A percentile compares a stretch with the other conserved stretches of the same genome.
phyloP scores from a whole-genome alignment of 2,113 vertebrate species.

The Laticauda colubrina region DNA sequence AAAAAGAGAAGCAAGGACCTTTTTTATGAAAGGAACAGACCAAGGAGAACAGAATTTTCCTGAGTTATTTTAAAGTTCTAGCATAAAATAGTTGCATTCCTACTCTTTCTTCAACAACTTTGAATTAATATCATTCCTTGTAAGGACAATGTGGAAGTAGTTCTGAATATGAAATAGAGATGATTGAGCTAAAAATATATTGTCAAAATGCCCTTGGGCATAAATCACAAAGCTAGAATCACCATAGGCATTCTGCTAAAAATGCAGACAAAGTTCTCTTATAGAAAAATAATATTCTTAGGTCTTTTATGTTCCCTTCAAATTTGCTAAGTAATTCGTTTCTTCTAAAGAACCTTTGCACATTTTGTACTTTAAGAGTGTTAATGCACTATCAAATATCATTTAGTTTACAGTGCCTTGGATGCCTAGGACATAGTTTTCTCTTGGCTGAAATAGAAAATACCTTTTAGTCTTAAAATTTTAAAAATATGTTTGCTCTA shows the following conservation, averaged over 20 bases:
- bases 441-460: background rate
- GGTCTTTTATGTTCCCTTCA: conserved; percentile 23
- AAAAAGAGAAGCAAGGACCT: background rate
- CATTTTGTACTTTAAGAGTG: conserved; percentile 16
- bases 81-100: background rate
- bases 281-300: conserved; percentile 12
- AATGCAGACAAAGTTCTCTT: background rate
- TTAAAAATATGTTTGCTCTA: conserved; percentile 1
- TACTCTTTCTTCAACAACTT: background rate
- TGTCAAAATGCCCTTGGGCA: conserved; percentile 22
- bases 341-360: background rate
- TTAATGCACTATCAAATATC: background rate
- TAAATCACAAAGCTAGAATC: conserved; percentile 26
- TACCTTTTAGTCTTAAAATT: background rate
- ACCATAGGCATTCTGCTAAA: background rate
- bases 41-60: background rate
- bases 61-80: background rate
- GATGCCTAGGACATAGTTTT: background rate
- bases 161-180: background rate
- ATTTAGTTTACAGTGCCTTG: background rate
- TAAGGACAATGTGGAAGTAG: background rate
- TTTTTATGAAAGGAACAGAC: background rate
- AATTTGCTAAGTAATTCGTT: background rate
- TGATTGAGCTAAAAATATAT: background rate
- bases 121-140: conserved; percentile 14